Evolutionary conservation across 2,888 invertebrate species (phyloP), one percentile per base, ranked within the genome.

Genomic region (Heliconius charithonia): DNA sequence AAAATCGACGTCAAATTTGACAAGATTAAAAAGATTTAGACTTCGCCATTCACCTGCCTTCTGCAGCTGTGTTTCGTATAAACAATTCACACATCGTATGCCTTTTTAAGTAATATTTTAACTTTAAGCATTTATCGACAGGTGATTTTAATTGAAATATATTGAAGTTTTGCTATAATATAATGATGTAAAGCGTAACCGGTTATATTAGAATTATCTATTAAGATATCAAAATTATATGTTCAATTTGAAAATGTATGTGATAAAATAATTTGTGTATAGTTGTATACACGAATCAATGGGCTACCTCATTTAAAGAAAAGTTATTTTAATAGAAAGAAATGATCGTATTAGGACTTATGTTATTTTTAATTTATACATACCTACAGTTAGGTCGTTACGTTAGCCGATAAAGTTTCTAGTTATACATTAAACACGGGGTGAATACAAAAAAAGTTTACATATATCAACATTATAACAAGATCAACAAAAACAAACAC

Each of bases 21-120:
- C 77, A 77, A 73, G 77, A 77, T 73, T 73, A 76, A 77, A 77
- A 73, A 77, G 77, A 72, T 72, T 77, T 73, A 77, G 66, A 51
- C 19, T 77, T 77, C 29, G 29, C 70, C 66, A 73, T 56, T 67
- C 77, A 77, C 77, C 77, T 77, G 77, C 77, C 59, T 59, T 77
- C 37, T 62, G 77, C 77, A 77, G 77, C 73, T 77, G 77, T 77
- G 59, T 72, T 77, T 77, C 63, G 65, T 72, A 70, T 77, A 56
- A 73, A 73, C 77, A 73, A 77, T 73, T 77, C 59, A 77, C 73
- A 67, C 73, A 27, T 73, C 65, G 65, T 65, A 73, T 67, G 37
- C 73, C 73, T 27, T 59, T 59, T 73, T 65, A 65, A 72, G 66
- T 72, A 56, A 71, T 72, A 77, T 66, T 27, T 72, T 66, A 75